phyloP scores from a whole-genome alignment of 1,140 invertebrate genomes.

The Metaphire vulgaris region DNA sequence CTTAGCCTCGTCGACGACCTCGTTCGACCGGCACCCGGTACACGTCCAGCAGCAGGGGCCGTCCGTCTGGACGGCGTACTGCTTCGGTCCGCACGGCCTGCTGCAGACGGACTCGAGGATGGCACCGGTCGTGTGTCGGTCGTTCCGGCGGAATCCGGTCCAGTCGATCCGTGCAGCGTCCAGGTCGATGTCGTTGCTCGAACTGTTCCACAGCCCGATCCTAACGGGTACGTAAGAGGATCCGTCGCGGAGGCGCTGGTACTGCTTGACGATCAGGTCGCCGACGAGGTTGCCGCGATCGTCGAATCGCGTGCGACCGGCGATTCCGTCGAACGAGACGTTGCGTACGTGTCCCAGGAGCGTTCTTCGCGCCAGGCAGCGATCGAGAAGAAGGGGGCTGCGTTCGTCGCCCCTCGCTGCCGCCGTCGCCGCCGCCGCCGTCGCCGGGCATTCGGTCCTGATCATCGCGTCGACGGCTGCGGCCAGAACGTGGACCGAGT shows the following conservation, averaged over 20 bases:
- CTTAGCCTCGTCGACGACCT: neutral
- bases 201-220: neutral
- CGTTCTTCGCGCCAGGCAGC: neutral
- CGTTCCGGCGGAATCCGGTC: neutral
- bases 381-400: too few species aligned
- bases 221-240: neutral
- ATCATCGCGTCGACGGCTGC: neutral
- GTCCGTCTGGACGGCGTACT: neutral
- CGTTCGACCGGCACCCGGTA: neutral
- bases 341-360: slow-evolving; percentile 3
- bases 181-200: neutral
- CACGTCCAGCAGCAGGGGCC: neutral
- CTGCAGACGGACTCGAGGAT: neutral
- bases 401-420: too few species aligned
- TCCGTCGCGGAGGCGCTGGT: neutral
- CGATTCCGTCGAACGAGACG: slow-evolving; percentile 13
- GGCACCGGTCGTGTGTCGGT: neutral
- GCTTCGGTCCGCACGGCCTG: neutral
- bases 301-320: slow-evolving; percentile 11
- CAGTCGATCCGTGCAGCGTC: neutral
- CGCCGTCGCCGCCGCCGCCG: neutral
- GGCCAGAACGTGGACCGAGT: neutral
- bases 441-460: neutral
- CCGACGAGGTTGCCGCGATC: slow-evolving; percentile 4
- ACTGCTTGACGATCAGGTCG: neutral